phyloP scores from a whole-genome alignment of 2,888 invertebrate genomes.

The Amphiduros pacificus region DNA sequence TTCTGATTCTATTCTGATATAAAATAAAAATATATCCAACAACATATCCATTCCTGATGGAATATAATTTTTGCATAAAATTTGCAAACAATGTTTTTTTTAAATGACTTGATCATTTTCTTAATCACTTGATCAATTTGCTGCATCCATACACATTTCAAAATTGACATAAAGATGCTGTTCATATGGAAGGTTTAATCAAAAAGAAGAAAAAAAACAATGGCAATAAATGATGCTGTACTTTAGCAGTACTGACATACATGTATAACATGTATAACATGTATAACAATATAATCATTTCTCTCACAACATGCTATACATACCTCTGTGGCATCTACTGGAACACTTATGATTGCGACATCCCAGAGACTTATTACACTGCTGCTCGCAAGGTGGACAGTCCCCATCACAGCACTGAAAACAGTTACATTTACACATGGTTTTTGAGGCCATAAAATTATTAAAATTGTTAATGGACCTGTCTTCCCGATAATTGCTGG shows the following conservation, averaged over 20 bases:
- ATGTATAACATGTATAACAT: no score
- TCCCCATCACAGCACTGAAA: slow-evolving; percentile 79
- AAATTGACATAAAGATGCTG: no score
- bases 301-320: no score
- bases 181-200: no score
- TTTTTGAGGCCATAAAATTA: neutral
- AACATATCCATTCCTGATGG: neutral
- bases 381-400: slow-evolving; percentile 64
- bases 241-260: no score
- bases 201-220: no score
- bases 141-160: no score
- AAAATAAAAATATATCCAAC: neutral
- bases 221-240: no score
- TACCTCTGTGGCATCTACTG: slow-evolving; percentile 75
- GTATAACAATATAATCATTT: no score
- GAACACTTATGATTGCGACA: slow-evolving; percentile 87
- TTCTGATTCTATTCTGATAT: neutral
- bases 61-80: neutral
- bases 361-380: slow-evolving; percentile 77
- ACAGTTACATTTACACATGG: neutral
- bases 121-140: neutral
- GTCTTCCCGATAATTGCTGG: no score
- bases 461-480: no score
- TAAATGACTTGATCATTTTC: neutral
- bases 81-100: neutral